Evolutionary conservation across 2,888 invertebrate species (phyloP), one percentile per base, ranked within the genome.

Genomic region (Drosophila subquinaria): DNA sequence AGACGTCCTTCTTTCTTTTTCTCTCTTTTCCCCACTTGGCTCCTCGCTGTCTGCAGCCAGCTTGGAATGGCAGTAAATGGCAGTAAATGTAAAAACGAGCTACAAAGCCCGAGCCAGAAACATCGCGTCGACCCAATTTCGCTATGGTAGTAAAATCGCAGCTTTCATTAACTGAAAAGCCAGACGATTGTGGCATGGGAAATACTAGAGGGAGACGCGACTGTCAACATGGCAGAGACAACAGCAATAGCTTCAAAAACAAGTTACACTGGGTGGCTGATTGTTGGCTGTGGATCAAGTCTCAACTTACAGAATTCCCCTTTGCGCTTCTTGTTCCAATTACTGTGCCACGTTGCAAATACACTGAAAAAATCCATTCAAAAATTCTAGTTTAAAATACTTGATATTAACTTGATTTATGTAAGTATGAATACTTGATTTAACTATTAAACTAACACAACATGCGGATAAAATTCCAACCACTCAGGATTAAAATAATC

Each of bases 111-210:
- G 56, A 57, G 63, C 47, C 47, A 55, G 47, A 36, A 56, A 59
- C 65, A 40, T 64, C 71, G 83, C 69, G 51, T 67, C 81, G 87
- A 88, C 89, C 84, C 89, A 84, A 86, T 86, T 84, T 69, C 53
- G 27, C 51, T 68, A 47, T 71, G 62, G 86, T 74, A 73, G 81
- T 77, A 83, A 86, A 88, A 80, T 81, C 84, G 69, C 72, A 65
- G 78, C 69, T 69, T 84, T 84, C 83, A 88, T 88, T 88, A 88
- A 88, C 89, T 82, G 77, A 74, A 76, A 66, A 62, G 69, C 72
- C 88, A 82, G 82, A 85, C 83, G 69, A 59, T 76, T 51, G 66
- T 23, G 74, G 43, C 8, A 48, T 23, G 15, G 40, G 36, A 8
- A 4, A 17, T 35, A 45, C 27, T 35, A 17, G 62, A 61, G 15